Evolutionary conservation across 2,113 vertebrate species (phyloP).

Genomic region (Tupaia chinensis): DNA sequence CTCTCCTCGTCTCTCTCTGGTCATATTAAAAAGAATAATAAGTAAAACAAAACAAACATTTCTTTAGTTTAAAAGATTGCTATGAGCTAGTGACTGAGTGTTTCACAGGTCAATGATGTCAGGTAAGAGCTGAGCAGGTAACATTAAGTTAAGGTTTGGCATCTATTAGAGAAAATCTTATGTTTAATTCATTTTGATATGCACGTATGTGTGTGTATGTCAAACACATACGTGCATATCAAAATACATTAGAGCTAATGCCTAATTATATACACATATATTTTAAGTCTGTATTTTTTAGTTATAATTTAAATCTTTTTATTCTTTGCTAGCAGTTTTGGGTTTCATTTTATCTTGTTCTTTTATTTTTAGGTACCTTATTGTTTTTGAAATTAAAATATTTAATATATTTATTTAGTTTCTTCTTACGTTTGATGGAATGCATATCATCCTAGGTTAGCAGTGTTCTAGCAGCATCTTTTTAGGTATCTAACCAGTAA

Average conservation of each 20-base stretch:
- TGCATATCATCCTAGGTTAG: background rate
- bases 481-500: background rate
- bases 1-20: too few relatives aligned
- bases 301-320: background rate
- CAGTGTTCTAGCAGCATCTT: constrained; percentile 23
- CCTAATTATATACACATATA: background rate
- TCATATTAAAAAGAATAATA: too few relatives aligned
- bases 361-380: constrained; percentile 32
- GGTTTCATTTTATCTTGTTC: constrained; percentile 37
- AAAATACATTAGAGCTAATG: too few relatives aligned
- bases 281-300: background rate
- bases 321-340: constrained; percentile 43
- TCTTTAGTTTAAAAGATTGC: too few relatives aligned
- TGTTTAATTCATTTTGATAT: constrained; percentile 40
- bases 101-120: background rate
- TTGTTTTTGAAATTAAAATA: constrained; percentile 47
- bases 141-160: constrained; percentile 50
- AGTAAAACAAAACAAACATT: too few relatives aligned
- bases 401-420: background rate
- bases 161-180: background rate
- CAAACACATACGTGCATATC: background rate
- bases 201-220: background rate
- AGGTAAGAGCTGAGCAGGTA: background rate
- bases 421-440: background rate
- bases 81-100: background rate